Percentiles rank a stretch among this genome's conserved stretches.
Evolutionary conservation across 2,113 vertebrate species (phyloP).

Genomic region (Neotoma lepida): DNA sequence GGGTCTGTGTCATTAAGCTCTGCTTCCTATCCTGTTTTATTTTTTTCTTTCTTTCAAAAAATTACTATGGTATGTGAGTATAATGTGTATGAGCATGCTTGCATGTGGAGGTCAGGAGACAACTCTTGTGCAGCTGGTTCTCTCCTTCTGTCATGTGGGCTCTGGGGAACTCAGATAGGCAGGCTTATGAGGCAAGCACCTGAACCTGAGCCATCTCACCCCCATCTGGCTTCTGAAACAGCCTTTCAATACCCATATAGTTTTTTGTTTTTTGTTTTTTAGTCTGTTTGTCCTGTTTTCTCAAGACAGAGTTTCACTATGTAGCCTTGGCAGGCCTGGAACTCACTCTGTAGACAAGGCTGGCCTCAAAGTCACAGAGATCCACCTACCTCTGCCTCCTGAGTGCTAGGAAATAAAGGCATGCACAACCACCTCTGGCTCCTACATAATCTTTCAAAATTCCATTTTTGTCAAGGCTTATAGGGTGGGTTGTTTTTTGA

Average conservation of each 20-base stretch:
- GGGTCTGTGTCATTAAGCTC: background rate
- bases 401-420: background rate
- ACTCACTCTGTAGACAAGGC: no score
- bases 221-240: background rate
- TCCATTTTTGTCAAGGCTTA: background rate
- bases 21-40: background rate
- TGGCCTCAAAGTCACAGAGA: background rate
- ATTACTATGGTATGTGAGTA: background rate
- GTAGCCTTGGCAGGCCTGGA: background rate
- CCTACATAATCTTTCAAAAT: background rate
- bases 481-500: background rate
- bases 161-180: background rate
- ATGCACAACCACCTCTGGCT: background rate
- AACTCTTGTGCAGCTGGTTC: background rate
- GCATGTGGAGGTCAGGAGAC: background rate
- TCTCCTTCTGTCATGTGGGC: background rate
- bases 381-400: background rate
- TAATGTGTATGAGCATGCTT: background rate
- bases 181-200: no score
- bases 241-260: background rate
- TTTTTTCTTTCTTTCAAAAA: background rate
- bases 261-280: background rate
- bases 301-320: background rate
- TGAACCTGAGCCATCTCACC: background rate
- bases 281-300: background rate